Conservation (phyloP, 1,140 invertebrate species). For the Coptotermes formosanus region DNA sequence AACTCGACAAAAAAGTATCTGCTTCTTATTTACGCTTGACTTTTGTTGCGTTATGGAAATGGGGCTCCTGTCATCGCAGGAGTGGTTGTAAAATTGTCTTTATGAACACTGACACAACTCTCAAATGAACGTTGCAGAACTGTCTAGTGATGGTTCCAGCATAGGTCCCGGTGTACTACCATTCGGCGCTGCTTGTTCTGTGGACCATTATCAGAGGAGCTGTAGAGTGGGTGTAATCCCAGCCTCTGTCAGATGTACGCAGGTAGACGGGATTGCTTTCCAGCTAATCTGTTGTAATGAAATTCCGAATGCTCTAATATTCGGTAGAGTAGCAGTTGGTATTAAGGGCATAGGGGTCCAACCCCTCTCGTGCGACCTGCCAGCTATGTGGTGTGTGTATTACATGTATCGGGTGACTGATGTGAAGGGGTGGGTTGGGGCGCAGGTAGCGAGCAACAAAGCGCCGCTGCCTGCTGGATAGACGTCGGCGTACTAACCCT, state of each 20-base stretch:
- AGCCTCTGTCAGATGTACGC: background rate
- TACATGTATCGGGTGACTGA: conserved; percentile 17
- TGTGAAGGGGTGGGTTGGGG: background rate
- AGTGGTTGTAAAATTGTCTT: no score
- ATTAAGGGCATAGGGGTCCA: background rate
- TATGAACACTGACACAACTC: background rate
- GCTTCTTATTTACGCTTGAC: no score
- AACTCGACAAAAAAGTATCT: no score
- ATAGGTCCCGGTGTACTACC: background rate
- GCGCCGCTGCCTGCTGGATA: conserved; percentile 11
- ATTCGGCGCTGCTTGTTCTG: background rate
- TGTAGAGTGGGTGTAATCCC: background rate
- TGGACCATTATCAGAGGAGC: conserved; percentile 2
- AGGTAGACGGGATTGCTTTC: conserved; percentile 10
- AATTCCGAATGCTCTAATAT: conserved; percentile 19
- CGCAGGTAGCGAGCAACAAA: conserved; percentile 7
- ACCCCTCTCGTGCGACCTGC: conserved; percentile 7
- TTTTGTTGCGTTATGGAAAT: no score
- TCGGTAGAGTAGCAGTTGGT: conserved; percentile 17
- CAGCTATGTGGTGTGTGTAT: conserved; percentile 14
- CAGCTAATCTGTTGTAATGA: conserved; percentile 18
- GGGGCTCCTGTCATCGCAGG: no score
- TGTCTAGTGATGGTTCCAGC: background rate
- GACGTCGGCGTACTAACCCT: conserved; percentile 2
- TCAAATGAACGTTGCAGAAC: background rate